These are phyloP conservation scores for Elysia crispata DNA, from an alignment of 2,888 invertebrate species.

Conservation along the genomic window DNA sequence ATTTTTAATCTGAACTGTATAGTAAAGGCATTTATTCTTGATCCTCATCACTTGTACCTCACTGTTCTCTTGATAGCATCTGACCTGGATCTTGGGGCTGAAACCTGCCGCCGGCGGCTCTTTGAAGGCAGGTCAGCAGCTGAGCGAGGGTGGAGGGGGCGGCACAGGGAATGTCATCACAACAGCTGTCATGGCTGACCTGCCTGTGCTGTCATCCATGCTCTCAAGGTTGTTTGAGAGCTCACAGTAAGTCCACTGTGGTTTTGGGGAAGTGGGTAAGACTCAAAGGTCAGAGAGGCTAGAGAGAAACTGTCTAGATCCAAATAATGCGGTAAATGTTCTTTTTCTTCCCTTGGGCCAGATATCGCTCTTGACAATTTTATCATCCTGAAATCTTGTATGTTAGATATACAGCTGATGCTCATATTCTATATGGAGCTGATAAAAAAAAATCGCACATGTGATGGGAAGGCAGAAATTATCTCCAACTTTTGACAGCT, in stretches of 20 bases:
- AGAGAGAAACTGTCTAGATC: too few species aligned
- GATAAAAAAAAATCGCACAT: too few species aligned
- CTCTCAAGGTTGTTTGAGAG: conserved; percentile 95
- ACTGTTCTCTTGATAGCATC: conserved; percentile 78
- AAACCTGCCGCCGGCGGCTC: conserved; percentile 97
- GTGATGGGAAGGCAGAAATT: too few species aligned
- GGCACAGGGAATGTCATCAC: conserved; percentile 83
- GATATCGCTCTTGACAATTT: too few species aligned
- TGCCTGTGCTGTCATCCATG: conserved; percentile 84
- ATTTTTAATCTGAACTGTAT: not conserved
- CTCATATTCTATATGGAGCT: too few species aligned
- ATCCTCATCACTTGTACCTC: not conserved
- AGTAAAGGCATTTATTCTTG: not conserved
- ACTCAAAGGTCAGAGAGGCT: too few species aligned
- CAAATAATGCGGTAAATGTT: too few species aligned
- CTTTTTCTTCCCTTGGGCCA: too few species aligned
- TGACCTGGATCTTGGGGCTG: conserved; percentile 95
- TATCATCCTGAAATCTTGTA: too few species aligned
- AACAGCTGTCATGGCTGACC: conserved; percentile 96
- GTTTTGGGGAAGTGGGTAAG: too few species aligned
- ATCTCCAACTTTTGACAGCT: too few species aligned
- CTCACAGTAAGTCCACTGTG: conserved; percentile 83
- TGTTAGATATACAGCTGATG: too few species aligned
- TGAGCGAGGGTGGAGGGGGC: conserved; percentile 72
- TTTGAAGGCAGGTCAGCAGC: conserved; percentile 84